Base-by-base conservation (phyloP, 1,140 invertebrate species). In the Odontomachus brunneus region DNA sequence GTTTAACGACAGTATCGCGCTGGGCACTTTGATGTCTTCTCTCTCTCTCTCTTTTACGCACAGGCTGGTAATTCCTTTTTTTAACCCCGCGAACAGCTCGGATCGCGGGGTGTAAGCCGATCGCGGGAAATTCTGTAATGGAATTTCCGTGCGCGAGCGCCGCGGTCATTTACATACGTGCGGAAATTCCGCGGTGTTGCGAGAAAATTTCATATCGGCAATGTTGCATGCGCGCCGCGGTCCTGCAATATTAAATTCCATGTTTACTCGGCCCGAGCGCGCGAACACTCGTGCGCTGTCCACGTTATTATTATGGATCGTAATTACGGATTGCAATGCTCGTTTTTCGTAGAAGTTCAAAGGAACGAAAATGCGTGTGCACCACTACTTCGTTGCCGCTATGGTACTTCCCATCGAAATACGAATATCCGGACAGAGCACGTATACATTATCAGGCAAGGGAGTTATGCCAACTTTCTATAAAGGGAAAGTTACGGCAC, bases 161-260 rank as follows among this genome's bases (percentile, higher is more conserved):
- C 9, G 11, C 33, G 24, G 14, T 48, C 55, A 71, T 80, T 80
- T 80, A 49, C 49, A 57, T 38, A 78, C 17, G 49, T 51, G 65
- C 66, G 19, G 22, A 81, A 84, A 84, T 81, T 57, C 51, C 63
- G 53, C 53, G 24, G 33, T 19, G 19, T 29, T 44, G 49, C 33
- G 19, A 62, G 3, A 51, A 78, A 57, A 80, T 80, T 80, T 80
- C 38, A 80, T 71, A 80, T 57, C 53, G 65, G 33, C 57, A 80
- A 80, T 80, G 65, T 80, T 69, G 65, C 65, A 48, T 53, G 19
- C 48, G 49, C n/a, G 29, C 49, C 60, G 48, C 48, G 53, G 17
- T 24, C 29, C 38, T 44, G 51, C 33, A 71, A 80, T 80, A 80
- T 71, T 59, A 80, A 80, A 80, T 80, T 71, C 75, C 65, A n/a